These are phyloP conservation scores for Arenaria interpres DNA, from an alignment of 2,113 vertebrate species.

Conservation along the genomic window DNA sequence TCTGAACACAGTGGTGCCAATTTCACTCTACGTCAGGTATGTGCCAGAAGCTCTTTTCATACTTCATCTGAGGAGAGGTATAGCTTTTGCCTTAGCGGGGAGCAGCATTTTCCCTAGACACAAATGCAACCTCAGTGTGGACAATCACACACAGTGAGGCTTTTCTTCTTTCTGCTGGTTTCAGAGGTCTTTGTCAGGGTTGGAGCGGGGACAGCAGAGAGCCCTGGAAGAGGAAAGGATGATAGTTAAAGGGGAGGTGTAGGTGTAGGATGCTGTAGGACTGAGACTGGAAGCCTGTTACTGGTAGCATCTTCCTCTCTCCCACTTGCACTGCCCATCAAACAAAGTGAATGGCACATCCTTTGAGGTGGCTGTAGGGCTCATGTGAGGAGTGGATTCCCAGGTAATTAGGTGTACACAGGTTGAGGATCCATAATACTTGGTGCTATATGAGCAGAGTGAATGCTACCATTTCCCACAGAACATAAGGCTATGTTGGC, in stretches of 20 bases:
- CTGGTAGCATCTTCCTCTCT: not conserved
- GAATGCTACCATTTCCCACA: not conserved
- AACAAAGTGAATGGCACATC: not conserved
- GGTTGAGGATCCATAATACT: not conserved
- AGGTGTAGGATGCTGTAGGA: not conserved
- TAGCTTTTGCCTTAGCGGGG: not conserved
- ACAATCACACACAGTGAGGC: fast-evolving
- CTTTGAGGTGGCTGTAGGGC: not conserved
- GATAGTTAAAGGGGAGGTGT: not conserved
- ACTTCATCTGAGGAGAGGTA: not conserved
- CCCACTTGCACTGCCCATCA: not conserved
- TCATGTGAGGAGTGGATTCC: not conserved
- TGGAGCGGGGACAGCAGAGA: not conserved
- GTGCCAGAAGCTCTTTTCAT: not conserved
- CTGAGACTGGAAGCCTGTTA: not conserved
- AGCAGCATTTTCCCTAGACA: not conserved
- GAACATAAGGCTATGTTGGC: not conserved
- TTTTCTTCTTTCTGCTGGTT: not conserved
- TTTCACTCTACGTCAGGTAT: conserved; percentile 95
- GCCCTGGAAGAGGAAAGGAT: not conserved
- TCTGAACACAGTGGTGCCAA: conserved; percentile 96
- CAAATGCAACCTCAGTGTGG: not conserved
- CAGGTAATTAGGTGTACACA: not conserved
- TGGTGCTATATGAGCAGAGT: not conserved
- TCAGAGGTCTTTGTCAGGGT: not conserved